Conservation (phyloP, 1,140 invertebrate species). For the Heterodera schachtii region DNA sequence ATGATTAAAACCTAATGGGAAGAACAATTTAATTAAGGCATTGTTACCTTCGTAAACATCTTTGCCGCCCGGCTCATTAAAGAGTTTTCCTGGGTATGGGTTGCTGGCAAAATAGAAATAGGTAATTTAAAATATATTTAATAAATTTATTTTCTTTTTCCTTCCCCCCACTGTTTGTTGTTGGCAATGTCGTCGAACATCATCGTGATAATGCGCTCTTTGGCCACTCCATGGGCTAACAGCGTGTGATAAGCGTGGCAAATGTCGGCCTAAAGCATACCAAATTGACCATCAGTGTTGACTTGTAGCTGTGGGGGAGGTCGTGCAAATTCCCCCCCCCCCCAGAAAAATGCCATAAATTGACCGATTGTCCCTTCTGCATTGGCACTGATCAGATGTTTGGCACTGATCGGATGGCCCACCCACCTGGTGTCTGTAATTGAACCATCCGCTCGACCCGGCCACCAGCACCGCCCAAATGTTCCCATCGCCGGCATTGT, state of each 20-base stretch:
- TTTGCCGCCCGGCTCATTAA: slow-evolving; percentile 71
- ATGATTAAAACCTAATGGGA: too few species aligned
- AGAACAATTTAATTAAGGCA: not conserved
- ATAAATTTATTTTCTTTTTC: slow-evolving; percentile 10
- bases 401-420: not conserved
- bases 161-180: slow-evolving; percentile 68
- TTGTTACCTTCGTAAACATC: slow-evolving; percentile 71
- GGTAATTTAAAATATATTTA: slow-evolving; percentile 19
- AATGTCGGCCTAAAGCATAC: slow-evolving; percentile 69
- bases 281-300: too few species aligned
- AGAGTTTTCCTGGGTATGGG: slow-evolving; percentile 71
- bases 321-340: too few species aligned
- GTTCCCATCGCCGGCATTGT: slow-evolving; percentile 52
- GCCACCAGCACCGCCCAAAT: slow-evolving; percentile 73
- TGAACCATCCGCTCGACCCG: slow-evolving; percentile 71
- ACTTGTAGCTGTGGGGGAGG: too few species aligned
- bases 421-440: slow-evolving; percentile 72
- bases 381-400: too few species aligned
- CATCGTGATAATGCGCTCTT: slow-evolving; percentile 73
- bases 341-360: too few species aligned
- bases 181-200: slow-evolving; percentile 74
- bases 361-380: too few species aligned
- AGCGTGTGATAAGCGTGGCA: slow-evolving; percentile 74
- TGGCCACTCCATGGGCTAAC: slow-evolving; percentile 70
- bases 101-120: slow-evolving; percentile 68